phyloP scores from a whole-genome alignment of 2,888 invertebrate species.

The Zeuzera pyrina region DNA sequence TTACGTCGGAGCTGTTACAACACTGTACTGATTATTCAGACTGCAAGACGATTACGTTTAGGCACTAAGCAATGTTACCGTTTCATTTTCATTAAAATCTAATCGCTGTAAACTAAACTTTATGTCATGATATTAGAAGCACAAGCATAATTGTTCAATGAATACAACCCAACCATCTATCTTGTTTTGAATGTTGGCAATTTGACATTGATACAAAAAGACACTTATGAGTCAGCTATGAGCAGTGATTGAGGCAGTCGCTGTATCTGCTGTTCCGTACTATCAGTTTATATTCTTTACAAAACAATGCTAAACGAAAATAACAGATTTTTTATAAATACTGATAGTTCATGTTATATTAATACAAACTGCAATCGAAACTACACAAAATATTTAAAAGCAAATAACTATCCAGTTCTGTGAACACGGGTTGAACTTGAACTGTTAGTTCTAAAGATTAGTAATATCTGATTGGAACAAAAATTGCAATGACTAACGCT shows the following conservation, averaged over 20 bases:
- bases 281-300: not conserved
- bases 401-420: no score
- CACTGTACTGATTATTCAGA: conserved; percentile 51
- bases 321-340: no score
- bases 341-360: no score
- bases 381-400: no score
- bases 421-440: no score
- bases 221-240: conserved; percentile 47
- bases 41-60: conserved; percentile 45
- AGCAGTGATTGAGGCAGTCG: conserved; percentile 22
- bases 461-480: no score
- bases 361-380: no score
- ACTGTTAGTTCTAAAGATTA: no score
- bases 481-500: no score
- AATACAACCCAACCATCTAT: no score
- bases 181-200: conserved; percentile 24
- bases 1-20: conserved; percentile 33
- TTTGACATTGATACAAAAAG: conserved; percentile 42
- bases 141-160: no score
- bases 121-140: no score
- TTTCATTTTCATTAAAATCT: not conserved
- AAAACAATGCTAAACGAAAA: not conserved
- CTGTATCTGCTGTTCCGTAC: conserved; percentile 3
- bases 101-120: conserved; percentile 9
- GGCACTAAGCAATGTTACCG: conserved; percentile 25